Base-by-base conservation (phyloP, 1,140 invertebrate species). In the Fopius arisanus region DNA sequence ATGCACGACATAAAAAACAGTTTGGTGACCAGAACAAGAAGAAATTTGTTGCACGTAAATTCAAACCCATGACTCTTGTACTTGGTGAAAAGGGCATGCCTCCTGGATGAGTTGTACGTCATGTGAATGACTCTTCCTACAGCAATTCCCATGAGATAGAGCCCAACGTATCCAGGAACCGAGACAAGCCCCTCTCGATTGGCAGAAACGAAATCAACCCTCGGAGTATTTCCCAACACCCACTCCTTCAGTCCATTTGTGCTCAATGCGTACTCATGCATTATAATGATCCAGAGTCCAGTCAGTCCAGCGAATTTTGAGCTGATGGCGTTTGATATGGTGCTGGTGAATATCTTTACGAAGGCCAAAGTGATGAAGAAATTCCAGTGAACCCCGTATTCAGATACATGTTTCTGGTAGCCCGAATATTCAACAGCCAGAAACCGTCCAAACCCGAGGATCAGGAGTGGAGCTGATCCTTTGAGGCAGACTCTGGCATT, bases 361-460 rank as follows among this genome's bases (percentile, higher is more conserved):
- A 93, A 87, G 26, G 94, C 95, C 40, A 99, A 84, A 0, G 96
- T 98, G 72, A 98, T 92, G 82, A 98, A 99, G 83, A 99, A 99
- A 86, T 99, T 99, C 96, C 97, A 98, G 87, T 98, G 97, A 4
- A 94, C 89, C 2, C 97, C 98, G 89, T 99, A 99, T 83, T 99
- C 98, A 5, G 92, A 91, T 0, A 95, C 90, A 85, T 97, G 94
- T 81, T 94, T 92, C 69, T 96, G 93, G 86, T 99, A 99, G 70
- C 94, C 90, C 2, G 93, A 84, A 72, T 89, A 80, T 80, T 91
- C 91, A 10, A 93, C 87, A n/a, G 91, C 84, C 1, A 92, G 29
- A 73, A 90, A 92, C 79, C 97, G 90, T 0, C 88, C 82, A 2
- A 95, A 70, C 4, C 97, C 97, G 10, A 99, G 80, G 0, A 91